Base-by-base conservation (phyloP, 1,140 invertebrate genomes). In the Telenomus remus region DNA sequence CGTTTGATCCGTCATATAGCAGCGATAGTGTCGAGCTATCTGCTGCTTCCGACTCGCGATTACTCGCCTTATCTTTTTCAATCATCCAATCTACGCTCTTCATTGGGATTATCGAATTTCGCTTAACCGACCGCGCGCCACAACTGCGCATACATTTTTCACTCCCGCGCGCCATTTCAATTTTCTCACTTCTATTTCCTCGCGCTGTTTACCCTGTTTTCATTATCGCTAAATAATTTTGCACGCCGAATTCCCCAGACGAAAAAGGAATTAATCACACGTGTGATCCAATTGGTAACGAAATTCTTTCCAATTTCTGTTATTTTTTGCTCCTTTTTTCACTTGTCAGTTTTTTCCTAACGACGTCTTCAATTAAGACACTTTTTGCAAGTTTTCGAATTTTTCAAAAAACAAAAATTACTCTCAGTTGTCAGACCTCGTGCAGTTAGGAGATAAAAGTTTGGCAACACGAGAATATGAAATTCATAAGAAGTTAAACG, bases 41-140 rank as follows among this genome's bases (percentile, higher is more conserved):
- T 64, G 71, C 50, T 65, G 48, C 57, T 57, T 57, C 53, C 51
- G 57, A n/a, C 57, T 74, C 33, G 43, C 64, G 63, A 74, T 80
- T 76, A 76, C 79, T 79, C 53, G 65, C 61, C 73, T 79, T 80
- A 71, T 79, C 66, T 80, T 73, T 73, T 59, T 61, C 69, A 64
- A 79, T 79, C 79, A 75, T 81, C 77, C 83, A 81, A 85, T 84
- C 75, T 75, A 78, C 65, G 47, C 75, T 80, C 61, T 46, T 49
- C 70, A 71, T 73, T 39, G 66, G 69, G 80, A 82, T 83, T 81
- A 85, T 86, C 76, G 81, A 80, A 84, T 83, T 84, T 85, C 81
- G 80, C 60, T 84, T 82, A 81, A 65, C 57, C 61, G 46, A 59
- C 78, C 61, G 44, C 70, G 44, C 19, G 19, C 19, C 47, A 53